These are phyloP conservation scores for Horisme vitalbata DNA, from an alignment of 2,888 invertebrate genomes.

Conservation along the genomic window DNA sequence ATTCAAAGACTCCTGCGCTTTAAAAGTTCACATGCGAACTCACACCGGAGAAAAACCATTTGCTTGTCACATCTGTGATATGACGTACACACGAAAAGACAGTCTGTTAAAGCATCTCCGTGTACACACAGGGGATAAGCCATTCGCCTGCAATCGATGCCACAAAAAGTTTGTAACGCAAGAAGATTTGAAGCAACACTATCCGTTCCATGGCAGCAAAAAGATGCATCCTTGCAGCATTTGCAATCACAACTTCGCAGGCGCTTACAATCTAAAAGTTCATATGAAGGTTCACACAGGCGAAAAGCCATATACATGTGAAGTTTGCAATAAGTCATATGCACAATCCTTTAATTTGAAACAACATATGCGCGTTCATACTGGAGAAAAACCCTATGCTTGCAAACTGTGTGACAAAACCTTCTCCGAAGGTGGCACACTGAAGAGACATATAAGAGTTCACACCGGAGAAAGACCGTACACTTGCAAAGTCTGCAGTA, in stretches of 20 bases:
- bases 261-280: not conserved
- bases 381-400: not conserved
- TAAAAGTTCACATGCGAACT: not conserved
- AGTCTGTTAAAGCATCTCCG: not conserved
- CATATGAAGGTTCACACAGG: not conserved
- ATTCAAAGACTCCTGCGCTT: not conserved
- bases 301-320: not conserved
- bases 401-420: not conserved
- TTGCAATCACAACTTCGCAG: not conserved
- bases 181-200: not conserved
- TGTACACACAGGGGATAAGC: not conserved
- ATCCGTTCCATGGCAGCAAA: not conserved
- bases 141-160: not conserved
- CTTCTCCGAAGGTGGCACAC: not conserved
- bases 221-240: not conserved
- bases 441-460: not conserved
- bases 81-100: not conserved
- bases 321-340: not conserved
- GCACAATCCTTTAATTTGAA: not conserved
- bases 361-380: not conserved
- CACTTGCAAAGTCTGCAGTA: slow-evolving; percentile 1
- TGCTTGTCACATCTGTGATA: not conserved
- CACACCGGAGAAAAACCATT: too few relatives aligned
- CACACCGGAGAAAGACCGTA: slow-evolving; percentile 11
- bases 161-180: not conserved